Evolutionary conservation across 92 coral and sea anemone genomes (phyloP), one percentile per base, ranked within the genome.

Genomic region (Phymanthus crucifer): DNA sequence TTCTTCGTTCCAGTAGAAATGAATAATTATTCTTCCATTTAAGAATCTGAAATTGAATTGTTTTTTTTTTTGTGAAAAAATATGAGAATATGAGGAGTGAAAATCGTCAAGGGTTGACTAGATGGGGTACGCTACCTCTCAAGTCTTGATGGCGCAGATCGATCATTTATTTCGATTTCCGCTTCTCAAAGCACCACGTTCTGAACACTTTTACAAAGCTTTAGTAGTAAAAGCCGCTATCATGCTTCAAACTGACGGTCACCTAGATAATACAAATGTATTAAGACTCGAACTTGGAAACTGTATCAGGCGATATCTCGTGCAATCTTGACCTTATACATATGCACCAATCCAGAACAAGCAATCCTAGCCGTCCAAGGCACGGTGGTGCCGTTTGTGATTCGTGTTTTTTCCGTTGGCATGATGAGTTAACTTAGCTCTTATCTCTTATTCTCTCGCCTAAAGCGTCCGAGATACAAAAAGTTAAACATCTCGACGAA

Each of bases 201-300:
- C 79, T 57, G 67, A 27, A 75, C 43, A 57, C 79, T 35, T 52
- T 35, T 75, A 56, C 34, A 75, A 52, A 52, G 79, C 27, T 75
- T 75, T 75, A 50, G 40, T 32, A 29, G 78, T 19, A 43, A 45
- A 64, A 70, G 72, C 74, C 81, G 92, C 89, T 86, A 80, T 82
- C 91, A 78, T 37, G 83, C 78, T 77, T 65, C 31, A 71, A 84
- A 73, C 76, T 86, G 85, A 86, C 86, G 74, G 74, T 76, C 45
- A 71, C 29, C 40, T 43, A 71, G 90, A 82, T 87, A 87, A 83
- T 87, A 81, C 79, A 83, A 83, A 87, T 87, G 75, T 83, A 87
- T 83, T 78, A 87, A 81, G 88, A 81, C 78, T 85, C 82, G 85
- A 66, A 71, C 82, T 87, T 72, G 85, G 74, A 78, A 71, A 72